phyloP scores from a whole-genome alignment of 2,113 vertebrate species.

The Heliornis fulica region DNA sequence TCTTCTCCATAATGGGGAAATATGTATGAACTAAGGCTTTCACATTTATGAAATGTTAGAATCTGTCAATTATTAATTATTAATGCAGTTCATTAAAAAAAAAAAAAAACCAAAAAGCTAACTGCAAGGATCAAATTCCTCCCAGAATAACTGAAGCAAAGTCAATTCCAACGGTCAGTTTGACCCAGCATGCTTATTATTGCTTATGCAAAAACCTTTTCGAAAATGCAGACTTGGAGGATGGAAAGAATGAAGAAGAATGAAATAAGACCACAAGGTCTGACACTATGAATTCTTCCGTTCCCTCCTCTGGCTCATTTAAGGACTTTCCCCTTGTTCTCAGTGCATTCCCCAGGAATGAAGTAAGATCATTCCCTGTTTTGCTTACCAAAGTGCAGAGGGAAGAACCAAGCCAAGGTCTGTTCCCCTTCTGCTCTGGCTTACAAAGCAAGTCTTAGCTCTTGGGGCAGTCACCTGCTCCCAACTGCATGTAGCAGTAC shows the following conservation, averaged over 20 bases:
- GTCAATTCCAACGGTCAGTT: neutral
- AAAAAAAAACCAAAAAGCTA: neutral
- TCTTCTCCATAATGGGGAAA: neutral
- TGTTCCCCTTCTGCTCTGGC: neutral
- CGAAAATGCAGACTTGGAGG: neutral
- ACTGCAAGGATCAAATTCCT: neutral
- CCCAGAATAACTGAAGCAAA: neutral
- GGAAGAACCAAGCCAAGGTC: neutral
- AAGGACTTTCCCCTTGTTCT: neutral
- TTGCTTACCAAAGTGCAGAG: slow-evolving; percentile 11
- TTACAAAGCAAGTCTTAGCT: slow-evolving; percentile 22
- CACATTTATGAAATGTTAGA: neutral
- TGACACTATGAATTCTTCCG: neutral
- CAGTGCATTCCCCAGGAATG: slow-evolving; percentile 11
- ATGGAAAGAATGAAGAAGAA: neutral
- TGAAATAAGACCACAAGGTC: neutral
- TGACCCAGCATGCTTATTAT: neutral
- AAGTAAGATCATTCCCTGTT: slow-evolving; percentile 15
- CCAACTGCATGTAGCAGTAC: neutral
- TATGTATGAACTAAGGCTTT: neutral
- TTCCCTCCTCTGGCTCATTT: neutral
- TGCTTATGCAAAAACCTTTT: neutral
- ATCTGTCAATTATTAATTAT: neutral
- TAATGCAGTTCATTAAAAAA: neutral
- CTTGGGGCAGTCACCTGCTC: neutral